Conservation (phyloP, 37 sponge, comb jelly and placozoan genomes). For the Mnemiopsis leidyi region DNA sequence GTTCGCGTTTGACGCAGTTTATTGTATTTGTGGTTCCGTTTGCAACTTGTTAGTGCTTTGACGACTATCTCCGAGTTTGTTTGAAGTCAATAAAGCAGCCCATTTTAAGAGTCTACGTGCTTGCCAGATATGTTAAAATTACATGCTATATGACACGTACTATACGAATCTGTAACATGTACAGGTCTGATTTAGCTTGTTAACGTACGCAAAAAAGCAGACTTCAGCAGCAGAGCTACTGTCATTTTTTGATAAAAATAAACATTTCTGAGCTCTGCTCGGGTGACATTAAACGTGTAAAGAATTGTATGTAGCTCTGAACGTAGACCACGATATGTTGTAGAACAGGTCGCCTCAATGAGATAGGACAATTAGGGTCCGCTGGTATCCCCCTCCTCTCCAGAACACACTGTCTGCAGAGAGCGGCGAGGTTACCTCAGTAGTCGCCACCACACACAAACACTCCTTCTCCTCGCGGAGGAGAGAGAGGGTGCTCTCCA, state of each 20-base stretch:
- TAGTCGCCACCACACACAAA: neutral
- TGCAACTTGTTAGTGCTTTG: too few relatives aligned
- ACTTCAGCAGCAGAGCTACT: neutral
- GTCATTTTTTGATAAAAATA: neutral
- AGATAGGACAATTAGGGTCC: neutral
- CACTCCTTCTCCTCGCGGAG: slow-evolving; percentile 7
- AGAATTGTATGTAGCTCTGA: neutral
- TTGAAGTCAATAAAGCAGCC: neutral
- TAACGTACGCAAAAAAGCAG: neutral
- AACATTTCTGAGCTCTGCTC: neutral
- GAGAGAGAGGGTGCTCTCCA: neutral
- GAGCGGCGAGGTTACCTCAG: neutral
- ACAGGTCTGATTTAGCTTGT: neutral
- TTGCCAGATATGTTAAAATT: neutral
- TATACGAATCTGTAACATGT: neutral
- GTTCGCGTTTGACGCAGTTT: too few relatives aligned
- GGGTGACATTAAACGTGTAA: neutral
- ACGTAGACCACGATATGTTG: neutral
- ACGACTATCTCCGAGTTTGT: neutral
- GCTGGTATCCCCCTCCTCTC: neutral
- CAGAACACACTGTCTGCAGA: neutral
- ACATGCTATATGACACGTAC: neutral
- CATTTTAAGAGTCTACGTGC: neutral
- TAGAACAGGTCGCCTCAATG: neutral
- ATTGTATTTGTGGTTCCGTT: too few relatives aligned